Evolutionary conservation across 37 sponge, comb jelly and placozoan genomes (phyloP).

Genomic region (Petrosia ficiformis): DNA sequence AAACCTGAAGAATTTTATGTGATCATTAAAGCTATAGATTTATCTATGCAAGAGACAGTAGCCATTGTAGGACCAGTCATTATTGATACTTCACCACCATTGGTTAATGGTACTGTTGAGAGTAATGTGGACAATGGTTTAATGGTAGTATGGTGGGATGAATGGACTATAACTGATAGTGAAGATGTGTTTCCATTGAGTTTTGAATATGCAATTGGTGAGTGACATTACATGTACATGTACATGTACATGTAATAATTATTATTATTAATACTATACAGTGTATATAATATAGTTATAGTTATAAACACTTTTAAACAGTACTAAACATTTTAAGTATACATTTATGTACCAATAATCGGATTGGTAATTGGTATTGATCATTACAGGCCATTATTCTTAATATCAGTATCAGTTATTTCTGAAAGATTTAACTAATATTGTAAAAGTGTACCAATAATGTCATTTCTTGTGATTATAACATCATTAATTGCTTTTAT

Average conservation of each 20-base stretch:
- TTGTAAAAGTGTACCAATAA: too few relatives aligned
- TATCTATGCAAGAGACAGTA: conserved; percentile 13
- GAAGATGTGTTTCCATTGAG: conserved; percentile 13
- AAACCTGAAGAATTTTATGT: conserved; percentile 39
- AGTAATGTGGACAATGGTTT: background rate
- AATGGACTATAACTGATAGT: conserved; percentile 24
- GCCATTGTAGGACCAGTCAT: conserved; percentile 64
- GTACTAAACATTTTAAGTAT: too few relatives aligned
- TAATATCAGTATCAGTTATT: too few relatives aligned
- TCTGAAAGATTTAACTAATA: too few relatives aligned
- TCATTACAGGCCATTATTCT: too few relatives aligned
- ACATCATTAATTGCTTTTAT: too few relatives aligned
- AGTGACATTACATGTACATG: conserved; percentile 15
- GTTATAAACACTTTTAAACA: too few relatives aligned
- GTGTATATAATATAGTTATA: too few relatives aligned
- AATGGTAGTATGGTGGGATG: conserved; percentile 48
- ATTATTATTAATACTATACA: background rate
- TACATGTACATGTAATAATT: background rate
- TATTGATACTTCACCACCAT: conserved; percentile 68
- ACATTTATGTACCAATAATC: too few relatives aligned
- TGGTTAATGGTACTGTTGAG: conserved; percentile 36
- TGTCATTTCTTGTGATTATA: too few relatives aligned
- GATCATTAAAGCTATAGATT: conserved; percentile 32
- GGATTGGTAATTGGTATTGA: too few relatives aligned
- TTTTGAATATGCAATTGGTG: conserved; percentile 56